These are phyloP conservation scores for Stenopsyche tienmushanensis DNA, from an alignment of 1,140 invertebrate genomes.

Conservation along the genomic window DNA sequence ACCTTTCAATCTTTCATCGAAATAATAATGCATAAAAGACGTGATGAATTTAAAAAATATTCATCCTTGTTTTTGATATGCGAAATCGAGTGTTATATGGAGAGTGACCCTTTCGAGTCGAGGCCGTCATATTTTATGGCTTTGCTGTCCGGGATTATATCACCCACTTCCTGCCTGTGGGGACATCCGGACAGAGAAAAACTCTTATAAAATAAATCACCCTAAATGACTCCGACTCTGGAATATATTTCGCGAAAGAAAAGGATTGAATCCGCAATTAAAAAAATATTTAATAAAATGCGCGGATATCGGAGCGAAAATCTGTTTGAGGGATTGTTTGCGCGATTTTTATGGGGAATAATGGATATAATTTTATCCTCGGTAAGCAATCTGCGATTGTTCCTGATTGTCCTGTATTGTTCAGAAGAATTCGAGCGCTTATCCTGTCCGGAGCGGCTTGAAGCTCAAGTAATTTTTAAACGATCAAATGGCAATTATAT, in stretches of 20 bases:
- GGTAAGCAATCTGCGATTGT: too few species aligned
- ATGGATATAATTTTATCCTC: too few species aligned
- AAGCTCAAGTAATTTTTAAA: conserved; percentile 18
- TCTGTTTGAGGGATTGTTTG: too few species aligned
- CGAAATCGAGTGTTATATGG: too few species aligned
- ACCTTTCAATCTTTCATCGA: too few species aligned
- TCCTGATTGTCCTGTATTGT: conserved; percentile 28
- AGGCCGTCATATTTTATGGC: conserved; percentile 25
- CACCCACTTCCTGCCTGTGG: conserved; percentile 17
- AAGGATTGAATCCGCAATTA: too few species aligned
- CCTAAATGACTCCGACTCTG: conserved; percentile 5
- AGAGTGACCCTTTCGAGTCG: conserved; percentile 21
- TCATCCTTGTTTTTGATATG: too few species aligned
- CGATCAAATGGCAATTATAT: conserved; percentile 4
- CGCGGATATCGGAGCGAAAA: too few species aligned
- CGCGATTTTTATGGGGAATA: too few species aligned
- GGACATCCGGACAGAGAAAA: conserved; percentile 28
- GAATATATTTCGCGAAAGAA: conserved; percentile 5
- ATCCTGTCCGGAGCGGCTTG: conserved; percentile 6
- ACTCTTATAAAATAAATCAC: conserved; percentile 28
- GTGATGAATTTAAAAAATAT: too few species aligned
- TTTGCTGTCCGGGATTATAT: conserved; percentile 24
- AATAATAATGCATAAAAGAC: too few species aligned
- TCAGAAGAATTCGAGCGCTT: conserved; percentile 17
- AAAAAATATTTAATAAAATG: too few species aligned